Conservation (phyloP, 2,797 vertebrate species). For the Paratrypauchen microcephalus region DNA sequence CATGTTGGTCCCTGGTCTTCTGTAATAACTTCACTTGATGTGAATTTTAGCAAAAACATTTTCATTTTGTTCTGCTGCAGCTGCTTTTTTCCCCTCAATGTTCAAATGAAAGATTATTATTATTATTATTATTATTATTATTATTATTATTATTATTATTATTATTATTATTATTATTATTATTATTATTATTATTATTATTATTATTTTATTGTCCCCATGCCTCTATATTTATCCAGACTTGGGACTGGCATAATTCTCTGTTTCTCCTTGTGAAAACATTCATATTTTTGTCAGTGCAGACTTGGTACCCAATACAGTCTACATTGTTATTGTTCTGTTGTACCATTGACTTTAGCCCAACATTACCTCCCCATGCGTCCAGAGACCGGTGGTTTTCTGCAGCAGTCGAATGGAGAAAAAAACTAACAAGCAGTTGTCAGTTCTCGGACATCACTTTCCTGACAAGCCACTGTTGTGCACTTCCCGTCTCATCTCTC, state of each 20-base stretch:
- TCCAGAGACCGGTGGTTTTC: slow-evolving; percentile 56
- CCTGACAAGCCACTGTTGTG: slow-evolving; percentile 87
- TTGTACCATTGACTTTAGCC: slow-evolving; percentile 24
- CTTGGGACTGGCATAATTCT: no score
- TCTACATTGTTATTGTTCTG: slow-evolving; percentile 15
- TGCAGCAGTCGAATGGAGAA: slow-evolving; percentile 75
- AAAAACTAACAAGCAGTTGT: slow-evolving; percentile 91
- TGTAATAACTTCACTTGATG: neutral
- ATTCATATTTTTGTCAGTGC: neutral
- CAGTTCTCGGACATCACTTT: slow-evolving; percentile 84
- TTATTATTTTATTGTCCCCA: no score
- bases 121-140: no score
- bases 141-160: no score
- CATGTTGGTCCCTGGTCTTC: neutral
- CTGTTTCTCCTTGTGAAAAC: neutral
- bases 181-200: no score
- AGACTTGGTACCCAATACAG: neutral
- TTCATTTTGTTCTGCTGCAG: no score
- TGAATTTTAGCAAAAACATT: no score
- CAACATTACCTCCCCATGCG: slow-evolving; percentile 35
- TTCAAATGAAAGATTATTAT: no score
- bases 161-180: no score
- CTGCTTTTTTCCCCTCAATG: no score
- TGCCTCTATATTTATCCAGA: no score
- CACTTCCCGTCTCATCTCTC: slow-evolving; percentile 81